A percentile compares a stretch with the other conserved stretches of the same genome.
phyloP scores from a whole-genome alignment of 2,797 vertebrate species.

The Acropternis orthonyx region DNA sequence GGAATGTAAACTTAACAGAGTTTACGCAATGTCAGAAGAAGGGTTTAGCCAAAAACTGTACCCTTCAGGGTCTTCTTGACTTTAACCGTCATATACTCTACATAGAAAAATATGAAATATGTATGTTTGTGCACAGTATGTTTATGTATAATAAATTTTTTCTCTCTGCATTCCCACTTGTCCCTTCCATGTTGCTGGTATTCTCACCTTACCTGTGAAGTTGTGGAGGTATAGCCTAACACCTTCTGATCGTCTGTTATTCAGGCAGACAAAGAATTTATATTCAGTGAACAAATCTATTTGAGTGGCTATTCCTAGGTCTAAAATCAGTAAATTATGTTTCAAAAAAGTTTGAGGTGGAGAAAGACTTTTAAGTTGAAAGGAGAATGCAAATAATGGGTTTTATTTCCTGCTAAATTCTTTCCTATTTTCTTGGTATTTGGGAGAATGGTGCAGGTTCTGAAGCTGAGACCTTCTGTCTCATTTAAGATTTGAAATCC shows the following conservation, averaged over 20 bases:
- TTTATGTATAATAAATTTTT: neutral
- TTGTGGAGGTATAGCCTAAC: slow-evolving; percentile 36
- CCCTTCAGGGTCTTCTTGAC: neutral
- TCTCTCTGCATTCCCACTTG: slow-evolving; percentile 49
- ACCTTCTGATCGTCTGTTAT: slow-evolving; percentile 24
- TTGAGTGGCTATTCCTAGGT: neutral
- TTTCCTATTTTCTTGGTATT: neutral
- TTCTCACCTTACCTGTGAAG: slow-evolving; percentile 67
- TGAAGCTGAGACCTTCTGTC: neutral
- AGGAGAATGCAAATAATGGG: neutral
- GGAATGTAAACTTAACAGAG: neutral
- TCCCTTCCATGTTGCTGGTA: neutral
- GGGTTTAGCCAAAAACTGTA: neutral
- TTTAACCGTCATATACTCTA: neutral
- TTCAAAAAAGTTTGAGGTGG: neutral
- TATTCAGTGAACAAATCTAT: neutral
- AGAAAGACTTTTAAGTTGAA: neutral
- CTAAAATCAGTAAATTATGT: neutral
- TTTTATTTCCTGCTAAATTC: neutral
- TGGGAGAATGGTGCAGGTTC: neutral
- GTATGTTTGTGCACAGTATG: neutral
- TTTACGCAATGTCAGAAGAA: neutral
- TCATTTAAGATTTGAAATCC: neutral
- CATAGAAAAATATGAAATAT: slow-evolving; percentile 13
- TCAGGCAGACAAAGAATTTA: slow-evolving; percentile 38